phyloP scores from a whole-genome alignment of 2,113 vertebrate species.

The Dipodomys stephensi region DNA sequence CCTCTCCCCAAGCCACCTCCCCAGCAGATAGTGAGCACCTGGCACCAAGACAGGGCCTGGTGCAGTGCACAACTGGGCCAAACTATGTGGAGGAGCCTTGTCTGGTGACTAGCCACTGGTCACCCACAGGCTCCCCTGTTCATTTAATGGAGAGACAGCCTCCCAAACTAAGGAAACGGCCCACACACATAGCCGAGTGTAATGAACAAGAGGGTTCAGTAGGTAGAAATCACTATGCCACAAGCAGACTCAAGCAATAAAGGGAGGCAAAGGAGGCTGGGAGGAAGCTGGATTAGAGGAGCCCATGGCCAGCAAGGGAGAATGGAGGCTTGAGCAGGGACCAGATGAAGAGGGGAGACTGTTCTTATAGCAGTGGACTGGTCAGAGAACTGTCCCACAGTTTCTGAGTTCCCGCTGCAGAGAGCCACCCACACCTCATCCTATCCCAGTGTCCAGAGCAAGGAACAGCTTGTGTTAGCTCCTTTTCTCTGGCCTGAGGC shows the following conservation, averaged over 20 bases:
- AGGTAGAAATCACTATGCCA: not conserved
- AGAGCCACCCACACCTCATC: not conserved
- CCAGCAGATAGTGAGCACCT: not conserved
- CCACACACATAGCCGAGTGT: not conserved
- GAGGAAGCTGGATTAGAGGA: not conserved
- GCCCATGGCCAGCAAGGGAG: not conserved
- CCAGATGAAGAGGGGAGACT: not conserved
- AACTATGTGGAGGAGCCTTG: not conserved
- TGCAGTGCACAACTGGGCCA: not conserved
- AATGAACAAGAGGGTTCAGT: not conserved
- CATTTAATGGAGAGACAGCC: not conserved
- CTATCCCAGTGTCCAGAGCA: not conserved
- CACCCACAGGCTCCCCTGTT: not conserved
- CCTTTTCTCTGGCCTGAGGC: not conserved
- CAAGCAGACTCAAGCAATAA: not conserved
- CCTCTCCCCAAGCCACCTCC: not conserved
- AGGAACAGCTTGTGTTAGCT: rapidly evolving
- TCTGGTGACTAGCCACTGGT: not conserved
- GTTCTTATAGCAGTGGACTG: not conserved
- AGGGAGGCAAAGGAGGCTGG: too few relatives aligned
- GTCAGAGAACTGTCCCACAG: not conserved
- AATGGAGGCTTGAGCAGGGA: not conserved
- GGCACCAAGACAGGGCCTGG: too few relatives aligned
- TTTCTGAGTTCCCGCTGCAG: not conserved
- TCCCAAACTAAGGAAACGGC: not conserved